These are phyloP conservation scores for Plebejus anna DNA, from an alignment of 2,888 invertebrate genomes.

Conservation along the genomic window DNA sequence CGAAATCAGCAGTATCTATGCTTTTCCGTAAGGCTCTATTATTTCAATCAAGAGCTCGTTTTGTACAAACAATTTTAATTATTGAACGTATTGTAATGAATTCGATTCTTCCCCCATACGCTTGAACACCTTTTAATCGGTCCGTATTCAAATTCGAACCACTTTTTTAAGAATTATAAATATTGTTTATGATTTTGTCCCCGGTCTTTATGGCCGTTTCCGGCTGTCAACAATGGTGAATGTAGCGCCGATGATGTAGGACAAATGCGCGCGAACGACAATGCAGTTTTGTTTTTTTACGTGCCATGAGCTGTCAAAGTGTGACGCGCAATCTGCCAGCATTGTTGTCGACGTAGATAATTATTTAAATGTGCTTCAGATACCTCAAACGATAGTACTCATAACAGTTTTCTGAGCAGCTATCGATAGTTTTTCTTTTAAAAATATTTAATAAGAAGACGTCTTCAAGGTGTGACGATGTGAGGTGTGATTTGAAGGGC, in stretches of 20 bases:
- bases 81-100: conserved; percentile 53
- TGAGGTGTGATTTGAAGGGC: background rate
- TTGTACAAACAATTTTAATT: conserved; percentile 45
- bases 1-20: background rate
- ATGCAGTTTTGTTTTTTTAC: conserved; percentile 38
- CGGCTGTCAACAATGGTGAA: conserved; percentile 71
- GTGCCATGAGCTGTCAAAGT: conserved; percentile 38
- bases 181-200: conserved; percentile 66
- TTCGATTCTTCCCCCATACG: conserved; percentile 50
- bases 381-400: conserved; percentile 5
- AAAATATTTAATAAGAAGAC: background rate
- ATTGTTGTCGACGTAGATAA: conserved; percentile 34
- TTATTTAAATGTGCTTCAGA: conserved; percentile 26
- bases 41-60: background rate
- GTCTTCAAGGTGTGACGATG: background rate
- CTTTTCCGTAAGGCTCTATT: background rate
- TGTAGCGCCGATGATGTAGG: conserved; percentile 59
- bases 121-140: conserved; percentile 53
- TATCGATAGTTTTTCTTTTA: background rate
- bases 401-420: background rate
- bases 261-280: conserved; percentile 50
- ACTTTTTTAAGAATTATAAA: conserved; percentile 61
- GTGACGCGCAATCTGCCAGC: conserved; percentile 43
- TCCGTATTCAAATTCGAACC: conserved; percentile 62
- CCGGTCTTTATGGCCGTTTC: conserved; percentile 66